These are phyloP conservation scores for Polyergus mexicanus DNA, from an alignment of 1,140 invertebrate genomes.

Conservation along the genomic window DNA sequence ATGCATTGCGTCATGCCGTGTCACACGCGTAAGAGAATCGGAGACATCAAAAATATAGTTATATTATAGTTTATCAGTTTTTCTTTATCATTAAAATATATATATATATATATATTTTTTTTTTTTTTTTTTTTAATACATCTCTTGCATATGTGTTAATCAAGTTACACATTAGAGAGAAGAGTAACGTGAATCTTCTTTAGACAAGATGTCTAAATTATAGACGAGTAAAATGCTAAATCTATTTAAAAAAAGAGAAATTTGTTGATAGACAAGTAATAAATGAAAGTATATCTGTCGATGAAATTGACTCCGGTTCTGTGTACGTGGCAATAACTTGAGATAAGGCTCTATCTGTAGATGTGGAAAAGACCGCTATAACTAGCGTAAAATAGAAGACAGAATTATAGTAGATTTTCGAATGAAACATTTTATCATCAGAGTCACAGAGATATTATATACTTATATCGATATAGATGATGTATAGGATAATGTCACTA, in stretches of 20 bases:
- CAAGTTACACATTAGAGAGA: background rate
- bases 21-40: slow-evolving; percentile 27
- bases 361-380: background rate
- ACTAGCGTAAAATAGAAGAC: slow-evolving; percentile 24
- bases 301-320: slow-evolving; percentile 36
- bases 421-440: slow-evolving; percentile 43
- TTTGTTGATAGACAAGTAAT: background rate
- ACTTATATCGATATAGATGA: slow-evolving; percentile 50
- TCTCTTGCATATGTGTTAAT: background rate
- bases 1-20: background rate
- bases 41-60: slow-evolving; percentile 4
- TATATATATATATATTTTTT: background rate
- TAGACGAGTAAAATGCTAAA: background rate
- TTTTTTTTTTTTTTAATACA: background rate
- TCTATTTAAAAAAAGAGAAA: background rate
- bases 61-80: background rate
- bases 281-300: slow-evolving; percentile 32
- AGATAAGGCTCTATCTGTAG: background rate
- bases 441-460: slow-evolving; percentile 37
- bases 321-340: slow-evolving; percentile 42
- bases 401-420: slow-evolving; percentile 38
- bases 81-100: background rate
- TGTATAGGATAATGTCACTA: slow-evolving; percentile 70
- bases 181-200: background rate
- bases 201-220: background rate